Evolutionary conservation across 2,113 vertebrate genomes (phyloP).

Genomic region (Rhipidura dahli): DNA sequence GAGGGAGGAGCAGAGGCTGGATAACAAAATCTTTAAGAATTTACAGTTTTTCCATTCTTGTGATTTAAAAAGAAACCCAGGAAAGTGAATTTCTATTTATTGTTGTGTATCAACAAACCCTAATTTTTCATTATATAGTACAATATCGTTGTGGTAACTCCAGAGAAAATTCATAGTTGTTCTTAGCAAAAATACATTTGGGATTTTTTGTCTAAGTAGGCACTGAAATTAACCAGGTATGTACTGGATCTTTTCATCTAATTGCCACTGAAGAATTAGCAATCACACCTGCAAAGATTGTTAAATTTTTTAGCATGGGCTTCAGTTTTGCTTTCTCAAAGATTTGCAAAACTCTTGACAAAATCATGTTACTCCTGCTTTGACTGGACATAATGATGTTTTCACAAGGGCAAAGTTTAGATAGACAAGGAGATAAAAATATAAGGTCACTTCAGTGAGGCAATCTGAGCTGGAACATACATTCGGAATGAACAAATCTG

Average conservation of each 20-base stretch:
- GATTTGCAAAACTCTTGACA: not conserved
- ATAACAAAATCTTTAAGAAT: not conserved
- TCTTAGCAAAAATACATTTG: not conserved
- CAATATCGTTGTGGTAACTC: not conserved
- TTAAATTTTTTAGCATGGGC: not conserved
- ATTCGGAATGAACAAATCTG: not conserved
- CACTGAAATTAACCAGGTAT: not conserved
- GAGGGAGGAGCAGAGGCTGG: not conserved
- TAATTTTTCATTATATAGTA: not conserved
- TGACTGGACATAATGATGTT: conserved; percentile 12
- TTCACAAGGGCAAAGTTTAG: conserved; percentile 43
- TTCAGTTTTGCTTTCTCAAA: conserved; percentile 30
- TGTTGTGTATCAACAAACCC: not conserved
- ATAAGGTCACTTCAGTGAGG: conserved; percentile 44
- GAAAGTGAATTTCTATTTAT: not conserved
- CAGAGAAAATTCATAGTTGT: not conserved
- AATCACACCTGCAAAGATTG: not conserved
- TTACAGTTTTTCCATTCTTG: not conserved
- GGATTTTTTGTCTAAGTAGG: not conserved
- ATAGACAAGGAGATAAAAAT: conserved; percentile 41
- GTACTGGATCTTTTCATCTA: not conserved
- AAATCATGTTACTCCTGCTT: not conserved
- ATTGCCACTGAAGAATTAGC: not conserved
- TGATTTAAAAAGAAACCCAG: not conserved
- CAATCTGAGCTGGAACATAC: conserved; percentile 9